These are phyloP conservation scores for Aldrovandia affinis DNA, from an alignment of 2,797 vertebrate species.

Conservation along the genomic window DNA sequence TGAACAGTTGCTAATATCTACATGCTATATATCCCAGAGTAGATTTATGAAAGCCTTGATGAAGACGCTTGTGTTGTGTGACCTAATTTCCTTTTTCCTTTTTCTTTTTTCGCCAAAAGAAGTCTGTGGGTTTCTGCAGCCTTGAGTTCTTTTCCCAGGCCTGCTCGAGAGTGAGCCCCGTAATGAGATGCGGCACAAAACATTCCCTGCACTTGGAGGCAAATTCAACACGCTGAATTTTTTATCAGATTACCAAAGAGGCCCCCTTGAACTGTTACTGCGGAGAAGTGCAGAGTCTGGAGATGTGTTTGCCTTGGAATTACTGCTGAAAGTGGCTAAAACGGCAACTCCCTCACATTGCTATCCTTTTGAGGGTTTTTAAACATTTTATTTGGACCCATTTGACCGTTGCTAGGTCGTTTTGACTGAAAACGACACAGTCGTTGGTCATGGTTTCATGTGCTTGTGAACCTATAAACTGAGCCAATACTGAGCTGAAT, in stretches of 20 bases:
- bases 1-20: neutral
- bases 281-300: constrained; percentile 58
- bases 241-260: constrained; percentile 74
- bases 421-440: neutral
- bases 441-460: neutral
- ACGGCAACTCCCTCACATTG: neutral
- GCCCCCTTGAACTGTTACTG: constrained; percentile 69
- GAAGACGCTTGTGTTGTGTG: neutral
- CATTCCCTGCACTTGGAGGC: constrained; percentile 62
- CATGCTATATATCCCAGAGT: constrained; percentile 2
- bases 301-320: constrained; percentile 70
- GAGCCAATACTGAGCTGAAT: neutral
- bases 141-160: constrained; percentile 46
- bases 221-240: constrained; percentile 72
- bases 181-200: constrained; percentile 66
- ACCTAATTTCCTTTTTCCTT: neutral
- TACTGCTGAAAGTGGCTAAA: constrained; percentile 40
- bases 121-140: neutral
- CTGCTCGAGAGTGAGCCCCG: constrained; percentile 47
- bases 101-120: neutral
- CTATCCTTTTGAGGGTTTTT: neutral
- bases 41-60: neutral
- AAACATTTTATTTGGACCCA: neutral
- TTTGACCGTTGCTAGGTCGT: neutral
- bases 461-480: neutral